Conservation (phyloP, 2,113 vertebrate species). For the Isichthys henryi region DNA sequence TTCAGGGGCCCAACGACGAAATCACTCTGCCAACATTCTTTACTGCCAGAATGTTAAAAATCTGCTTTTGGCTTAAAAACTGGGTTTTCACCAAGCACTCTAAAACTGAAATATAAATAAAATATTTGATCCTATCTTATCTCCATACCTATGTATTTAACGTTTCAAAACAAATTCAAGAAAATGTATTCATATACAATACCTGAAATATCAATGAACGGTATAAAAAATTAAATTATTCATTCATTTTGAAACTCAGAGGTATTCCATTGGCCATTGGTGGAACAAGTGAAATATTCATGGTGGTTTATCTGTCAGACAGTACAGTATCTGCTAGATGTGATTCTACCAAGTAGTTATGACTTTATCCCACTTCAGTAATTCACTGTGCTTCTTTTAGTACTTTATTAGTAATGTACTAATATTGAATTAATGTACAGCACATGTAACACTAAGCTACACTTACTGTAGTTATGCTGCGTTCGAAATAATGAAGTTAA, state of each 20-base stretch:
- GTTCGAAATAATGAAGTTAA: neutral
- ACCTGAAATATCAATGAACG: too few relatives aligned
- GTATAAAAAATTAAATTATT: neutral
- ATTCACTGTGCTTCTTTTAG: neutral
- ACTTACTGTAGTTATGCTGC: neutral
- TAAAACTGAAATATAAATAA: neutral
- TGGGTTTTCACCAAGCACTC: neutral
- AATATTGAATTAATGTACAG: neutral
- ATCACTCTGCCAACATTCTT: neutral
- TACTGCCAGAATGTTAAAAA: neutral
- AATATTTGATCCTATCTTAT: neutral
- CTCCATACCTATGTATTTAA: neutral
- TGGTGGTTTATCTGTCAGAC: neutral
- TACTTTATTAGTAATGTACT: too few relatives aligned
- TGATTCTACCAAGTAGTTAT: neutral
- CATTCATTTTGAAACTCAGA: neutral
- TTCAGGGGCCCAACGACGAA: neutral
- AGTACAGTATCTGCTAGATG: neutral
- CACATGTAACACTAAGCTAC: neutral
- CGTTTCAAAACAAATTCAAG: neutral
- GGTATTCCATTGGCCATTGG: neutral
- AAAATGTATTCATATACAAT: neutral
- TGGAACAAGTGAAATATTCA: neutral
- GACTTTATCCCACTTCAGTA: neutral
- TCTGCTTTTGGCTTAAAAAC: neutral